phyloP scores from a whole-genome alignment of 53 echinoderm and acorn worm species.

The Henricia sp. region DNA sequence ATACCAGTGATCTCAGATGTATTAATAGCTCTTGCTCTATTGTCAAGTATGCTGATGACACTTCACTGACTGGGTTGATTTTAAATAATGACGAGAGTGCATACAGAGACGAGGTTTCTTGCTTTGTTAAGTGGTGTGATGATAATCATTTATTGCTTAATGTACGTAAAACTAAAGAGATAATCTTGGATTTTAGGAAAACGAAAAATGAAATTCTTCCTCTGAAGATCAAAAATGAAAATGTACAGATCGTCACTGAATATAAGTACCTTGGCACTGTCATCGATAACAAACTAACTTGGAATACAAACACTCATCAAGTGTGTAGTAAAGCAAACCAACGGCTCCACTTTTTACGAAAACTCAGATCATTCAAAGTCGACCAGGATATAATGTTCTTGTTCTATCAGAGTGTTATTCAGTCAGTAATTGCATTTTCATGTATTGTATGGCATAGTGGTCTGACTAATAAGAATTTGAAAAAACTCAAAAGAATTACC shows the following conservation, averaged over 20 bases:
- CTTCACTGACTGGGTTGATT: constrained; percentile 5
- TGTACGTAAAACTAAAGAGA: constrained; percentile 23
- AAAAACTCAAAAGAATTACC: not conserved
- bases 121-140: constrained; percentile 22
- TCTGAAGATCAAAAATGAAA: not conserved
- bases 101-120: not conserved
- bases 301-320: no score
- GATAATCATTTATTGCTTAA: constrained; percentile 10
- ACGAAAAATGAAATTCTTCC: not conserved
- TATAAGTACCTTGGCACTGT: constrained; percentile 15
- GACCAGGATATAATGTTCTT: not conserved
- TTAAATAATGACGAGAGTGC: not conserved
- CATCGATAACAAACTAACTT: constrained; percentile 12
- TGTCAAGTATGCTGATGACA: constrained; percentile 38
- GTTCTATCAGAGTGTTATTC: constrained; percentile 2
- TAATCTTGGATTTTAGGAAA: constrained; percentile 36
- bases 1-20: constrained; percentile 16
- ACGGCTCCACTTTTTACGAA: not conserved
- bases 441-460: constrained; percentile 5
- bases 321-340: constrained; percentile 1
- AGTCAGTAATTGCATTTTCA: no score
- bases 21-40: not conserved
- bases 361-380: not conserved
- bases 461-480: not conserved
- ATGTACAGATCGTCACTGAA: constrained; percentile 5